Base-by-base conservation (phyloP, 2,797 vertebrate genomes). In the Aphelocoma californica region DNA sequence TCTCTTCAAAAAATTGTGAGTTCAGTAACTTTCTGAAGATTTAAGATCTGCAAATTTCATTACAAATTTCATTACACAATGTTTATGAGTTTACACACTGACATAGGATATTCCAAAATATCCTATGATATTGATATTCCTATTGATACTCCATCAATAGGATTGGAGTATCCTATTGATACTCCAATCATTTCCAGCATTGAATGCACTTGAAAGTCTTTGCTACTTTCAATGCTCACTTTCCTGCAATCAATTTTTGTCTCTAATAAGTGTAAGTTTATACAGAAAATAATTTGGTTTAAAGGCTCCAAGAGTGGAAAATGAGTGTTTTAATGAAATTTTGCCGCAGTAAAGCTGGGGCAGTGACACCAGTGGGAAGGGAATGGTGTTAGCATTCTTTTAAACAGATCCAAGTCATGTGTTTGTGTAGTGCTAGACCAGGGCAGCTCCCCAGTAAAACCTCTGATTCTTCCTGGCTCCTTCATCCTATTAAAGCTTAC, bases 401-500 rank as follows among this genome's bases (percentile, higher is more conserved):
- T 56, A 70, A 48, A 58, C 51, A 80, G 51, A 89, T 42, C 5
- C 1, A 40, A 62, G 21, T 9, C 34, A 28, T 6, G 6, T 2
- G 0, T 72, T 93, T 91, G 67, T 25, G 14, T 34, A 54, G 74
- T 0, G 3, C 78, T 38, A 60, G 78, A 78, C 54, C 8, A 17
- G 79, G 85, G 57, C 26, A 81, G 77, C 25, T 86, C 51, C 20
- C 40, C 54, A 74, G 4, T 29, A 89, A 95, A 94, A 31, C 40
- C 34, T 67, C 60, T 64, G 40, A 80, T 84, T 73, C 61, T 58
- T 92, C 72, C 47, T 81, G 38, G 20, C 31, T 92, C 58, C 51
- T 86, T 88, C 84, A 95, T 89, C 92, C 89, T 57, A 20, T 87
- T 93, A 94, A 94, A 92, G 32, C 60, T 83, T 90, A 65, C 87